Conservation (phyloP, 1,140 invertebrate genomes). For the Ceratoteleas bidentatus region DNA sequence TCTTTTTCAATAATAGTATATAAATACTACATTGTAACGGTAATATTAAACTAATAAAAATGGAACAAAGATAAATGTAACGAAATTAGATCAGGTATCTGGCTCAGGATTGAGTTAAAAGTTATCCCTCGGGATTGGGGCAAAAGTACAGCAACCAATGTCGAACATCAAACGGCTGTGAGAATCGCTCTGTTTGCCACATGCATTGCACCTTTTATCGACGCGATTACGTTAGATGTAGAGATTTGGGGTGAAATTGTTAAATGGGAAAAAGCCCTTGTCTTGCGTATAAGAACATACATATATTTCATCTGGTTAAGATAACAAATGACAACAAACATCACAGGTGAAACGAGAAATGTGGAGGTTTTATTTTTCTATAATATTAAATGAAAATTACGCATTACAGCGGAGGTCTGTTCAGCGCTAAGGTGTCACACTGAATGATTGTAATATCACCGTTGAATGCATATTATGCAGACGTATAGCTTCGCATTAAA, state of each 20-base stretch:
- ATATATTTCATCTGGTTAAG: slow-evolving; percentile 54
- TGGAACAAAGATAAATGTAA: background rate
- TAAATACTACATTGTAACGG: too few relatives aligned
- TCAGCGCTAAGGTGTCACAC: slow-evolving; percentile 17
- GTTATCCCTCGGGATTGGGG: background rate
- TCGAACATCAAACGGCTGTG: slow-evolving; percentile 60
- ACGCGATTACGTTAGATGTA: slow-evolving; percentile 30
- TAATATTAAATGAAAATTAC: slow-evolving; percentile 33
- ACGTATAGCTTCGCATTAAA: slow-evolving; percentile 31
- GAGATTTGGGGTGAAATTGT: slow-evolving; percentile 37
- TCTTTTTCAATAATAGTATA: too few relatives aligned
- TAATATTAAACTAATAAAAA: too few relatives aligned
- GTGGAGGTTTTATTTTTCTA: slow-evolving; percentile 67
- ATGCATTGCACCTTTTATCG: slow-evolving; percentile 28
- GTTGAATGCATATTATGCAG: slow-evolving; percentile 31
- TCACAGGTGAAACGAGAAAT: slow-evolving; percentile 21
- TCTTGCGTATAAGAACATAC: slow-evolving; percentile 25
- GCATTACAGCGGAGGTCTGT: slow-evolving; percentile 33
- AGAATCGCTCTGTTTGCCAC: slow-evolving; percentile 51
- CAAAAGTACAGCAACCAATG: slow-evolving; percentile 36
- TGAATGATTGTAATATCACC: slow-evolving; percentile 31
- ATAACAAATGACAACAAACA: slow-evolving; percentile 9
- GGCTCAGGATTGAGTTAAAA: too few relatives aligned
- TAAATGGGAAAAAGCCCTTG: slow-evolving; percentile 32
- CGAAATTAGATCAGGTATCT: background rate